phyloP scores from a whole-genome alignment of 2,888 invertebrate genomes.

The Tetheella fluctuosa region DNA sequence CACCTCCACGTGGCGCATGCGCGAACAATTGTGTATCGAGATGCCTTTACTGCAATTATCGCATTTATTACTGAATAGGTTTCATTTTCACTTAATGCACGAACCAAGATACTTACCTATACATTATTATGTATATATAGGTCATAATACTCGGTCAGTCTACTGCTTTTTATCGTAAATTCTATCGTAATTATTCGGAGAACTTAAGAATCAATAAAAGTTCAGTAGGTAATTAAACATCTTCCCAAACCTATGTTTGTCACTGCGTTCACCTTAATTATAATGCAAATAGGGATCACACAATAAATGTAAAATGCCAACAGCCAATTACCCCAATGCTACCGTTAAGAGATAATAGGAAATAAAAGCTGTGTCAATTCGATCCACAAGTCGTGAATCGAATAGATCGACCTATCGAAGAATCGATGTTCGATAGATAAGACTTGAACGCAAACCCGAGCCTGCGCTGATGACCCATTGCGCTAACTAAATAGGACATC shows the following conservation, averaged over 20 bases:
- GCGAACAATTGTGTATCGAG: slow-evolving; percentile 62
- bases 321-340: slow-evolving; percentile 11
- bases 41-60: slow-evolving; percentile 30
- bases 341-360: slow-evolving; percentile 24
- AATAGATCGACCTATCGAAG: slow-evolving; percentile 58
- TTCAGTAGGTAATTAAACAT: too few species aligned
- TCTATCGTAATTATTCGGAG: too few species aligned
- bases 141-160: too few species aligned
- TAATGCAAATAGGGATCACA: background rate
- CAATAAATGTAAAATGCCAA: slow-evolving; percentile 2
- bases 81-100: slow-evolving; percentile 5
- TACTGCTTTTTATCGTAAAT: too few species aligned
- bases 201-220: too few species aligned
- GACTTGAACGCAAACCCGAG: slow-evolving; percentile 39
- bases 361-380: slow-evolving; percentile 52
- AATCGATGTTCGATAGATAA: slow-evolving; percentile 49
- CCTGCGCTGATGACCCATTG: slow-evolving; percentile 70
- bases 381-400: slow-evolving; percentile 56
- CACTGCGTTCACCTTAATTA: background rate
- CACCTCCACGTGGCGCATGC: slow-evolving; percentile 62
- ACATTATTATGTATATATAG: too few species aligned
- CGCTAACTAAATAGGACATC: slow-evolving; percentile 78
- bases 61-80: slow-evolving; percentile 26
- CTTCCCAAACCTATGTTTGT: too few species aligned
- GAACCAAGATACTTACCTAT: too few species aligned